Evolutionary conservation across 1,140 invertebrate genomes (phyloP), one percentile per base, ranked within the genome.

Genomic region (Eulimnadia texana): DNA sequence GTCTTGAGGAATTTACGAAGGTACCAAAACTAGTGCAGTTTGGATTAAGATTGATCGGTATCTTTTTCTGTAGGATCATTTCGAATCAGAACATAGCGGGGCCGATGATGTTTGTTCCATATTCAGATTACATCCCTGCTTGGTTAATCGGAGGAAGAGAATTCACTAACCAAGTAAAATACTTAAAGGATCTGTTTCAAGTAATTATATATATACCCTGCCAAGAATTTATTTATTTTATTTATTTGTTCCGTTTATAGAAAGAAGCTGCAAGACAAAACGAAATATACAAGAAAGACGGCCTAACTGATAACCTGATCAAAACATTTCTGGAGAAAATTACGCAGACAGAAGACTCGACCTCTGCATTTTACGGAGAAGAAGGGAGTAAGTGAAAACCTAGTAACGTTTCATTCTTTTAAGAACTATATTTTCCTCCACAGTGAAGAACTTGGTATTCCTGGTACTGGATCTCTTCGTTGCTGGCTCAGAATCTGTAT

Each of bases 401-500:
- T 42, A 42, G 6, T 42, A 42, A 42, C 6, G 16, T 42, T 42
- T 9, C 16, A 42, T 42, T 42, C 6, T 42, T 42, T 42, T 9
- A 9, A 9, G 16, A 42, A 42, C 6, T 42, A 42, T 42, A 42
- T 42, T 9, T 16, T 9, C 6, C 6, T 42, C 16, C 16, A 9
- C 16, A 42, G 33, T 42, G 33, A 42, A 42, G 16, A 42, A 42
- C 33, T 16, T 42, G 33, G 33, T 42, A 9, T 42, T 42, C 33
- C 33, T 42, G 33, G 33, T 42, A 16, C 6, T 42, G 33, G 92
- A 95, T 70, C 74, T 97, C 19, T 96, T 93, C 76, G 85, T 86
- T 1, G 91, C 90, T 63, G 92, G 92, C 6, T 90, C 93, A 81
- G 93, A 96, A 73, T 96, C 92, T 0, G 90, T 93, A 23, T 92